Evolutionary conservation across 92 coral and sea anemone genomes (phyloP).

Genomic region (Parazoanthus swiftii): DNA sequence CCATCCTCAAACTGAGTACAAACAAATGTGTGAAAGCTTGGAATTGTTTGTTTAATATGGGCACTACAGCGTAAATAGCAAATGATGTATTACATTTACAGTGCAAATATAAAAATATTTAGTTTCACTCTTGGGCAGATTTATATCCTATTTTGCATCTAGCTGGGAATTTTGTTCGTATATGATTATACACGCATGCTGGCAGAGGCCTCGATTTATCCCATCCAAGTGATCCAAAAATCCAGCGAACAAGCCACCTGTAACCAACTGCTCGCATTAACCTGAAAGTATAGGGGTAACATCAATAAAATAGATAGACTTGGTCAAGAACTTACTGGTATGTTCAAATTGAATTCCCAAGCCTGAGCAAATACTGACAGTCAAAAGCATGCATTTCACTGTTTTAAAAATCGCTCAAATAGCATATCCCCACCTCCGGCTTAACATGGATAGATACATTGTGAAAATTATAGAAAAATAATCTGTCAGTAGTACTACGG

Average conservation of each 20-base stretch:
- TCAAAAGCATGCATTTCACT: background rate
- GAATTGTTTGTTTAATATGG: conserved; percentile 4
- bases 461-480: background rate
- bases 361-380: background rate
- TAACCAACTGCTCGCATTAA: conserved; percentile 33
- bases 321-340: background rate
- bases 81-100: conserved; percentile 4
- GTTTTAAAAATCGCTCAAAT: background rate
- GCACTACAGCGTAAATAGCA: conserved; percentile 1
- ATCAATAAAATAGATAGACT: conserved; percentile 9
- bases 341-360: conserved; percentile 1
- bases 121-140: conserved; percentile 17
- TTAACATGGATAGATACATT: background rate
- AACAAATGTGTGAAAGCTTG: background rate
- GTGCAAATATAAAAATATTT: background rate
- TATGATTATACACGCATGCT: conserved; percentile 32
- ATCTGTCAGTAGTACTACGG: background rate
- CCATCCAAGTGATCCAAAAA: conserved; percentile 28
- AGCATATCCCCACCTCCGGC: conserved; percentile 1
- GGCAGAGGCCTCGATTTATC: conserved; percentile 47
- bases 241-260: conserved; percentile 39
- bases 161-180: conserved; percentile 23
- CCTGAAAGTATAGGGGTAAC: conserved; percentile 12
- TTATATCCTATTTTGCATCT: conserved; percentile 17
- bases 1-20: background rate